phyloP scores from a whole-genome alignment of 92 coral and sea anemone genomes.

The Galaxea fascicularis region DNA sequence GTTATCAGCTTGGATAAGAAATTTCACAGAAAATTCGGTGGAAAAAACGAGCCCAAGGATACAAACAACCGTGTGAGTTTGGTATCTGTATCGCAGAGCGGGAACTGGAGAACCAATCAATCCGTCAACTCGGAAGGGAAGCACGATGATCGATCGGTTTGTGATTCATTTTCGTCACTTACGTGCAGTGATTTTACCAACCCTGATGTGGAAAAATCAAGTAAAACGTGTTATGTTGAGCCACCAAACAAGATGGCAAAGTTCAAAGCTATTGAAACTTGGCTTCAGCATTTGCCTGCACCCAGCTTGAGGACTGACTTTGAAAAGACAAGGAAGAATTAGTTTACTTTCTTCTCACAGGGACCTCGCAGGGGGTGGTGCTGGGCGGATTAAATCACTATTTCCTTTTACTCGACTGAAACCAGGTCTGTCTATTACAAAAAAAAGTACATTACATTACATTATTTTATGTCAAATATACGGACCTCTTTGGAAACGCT shows the following conservation, averaged over 20 bases:
- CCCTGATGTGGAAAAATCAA: neutral
- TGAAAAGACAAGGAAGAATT: too few relatives aligned
- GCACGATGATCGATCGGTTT: conserved; percentile 19
- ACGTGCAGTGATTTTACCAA: conserved; percentile 16
- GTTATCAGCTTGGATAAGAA: conserved; percentile 6
- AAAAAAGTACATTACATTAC: too few relatives aligned
- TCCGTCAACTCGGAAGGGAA: too few relatives aligned
- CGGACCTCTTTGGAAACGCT: too few relatives aligned
- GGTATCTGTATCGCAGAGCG: neutral
- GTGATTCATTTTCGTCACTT: conserved; percentile 38
- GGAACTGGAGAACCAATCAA: neutral
- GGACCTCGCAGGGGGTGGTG: too few relatives aligned
- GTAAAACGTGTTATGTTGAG: neutral
- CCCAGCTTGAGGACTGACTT: neutral
- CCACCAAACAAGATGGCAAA: neutral
- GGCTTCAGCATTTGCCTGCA: conserved; percentile 15
- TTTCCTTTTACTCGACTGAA: too few relatives aligned
- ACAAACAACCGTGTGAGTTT: neutral
- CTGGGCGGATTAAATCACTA: too few relatives aligned
- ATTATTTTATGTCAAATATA: too few relatives aligned
- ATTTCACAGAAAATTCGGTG: conserved; percentile 26
- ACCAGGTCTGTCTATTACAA: too few relatives aligned
- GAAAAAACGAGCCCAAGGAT: neutral
- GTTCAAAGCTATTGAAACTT: conserved; percentile 5
- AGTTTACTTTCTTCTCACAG: too few relatives aligned